Evolutionary conservation across 2,797 vertebrate species (phyloP).

Genomic region (Neosilurus hyrtlii): DNA sequence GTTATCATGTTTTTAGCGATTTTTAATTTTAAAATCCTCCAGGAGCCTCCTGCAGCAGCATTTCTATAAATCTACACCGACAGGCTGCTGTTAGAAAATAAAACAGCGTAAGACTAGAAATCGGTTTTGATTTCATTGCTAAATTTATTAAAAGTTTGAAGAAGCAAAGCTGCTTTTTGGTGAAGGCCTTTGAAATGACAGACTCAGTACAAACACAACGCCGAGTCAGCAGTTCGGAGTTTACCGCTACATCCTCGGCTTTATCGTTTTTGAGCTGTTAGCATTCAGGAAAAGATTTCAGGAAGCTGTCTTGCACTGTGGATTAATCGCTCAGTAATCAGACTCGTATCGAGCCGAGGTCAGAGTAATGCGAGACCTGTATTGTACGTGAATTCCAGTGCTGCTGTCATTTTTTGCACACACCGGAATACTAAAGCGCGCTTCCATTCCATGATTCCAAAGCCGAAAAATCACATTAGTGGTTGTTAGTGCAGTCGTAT

Average conservation of each 20-base stretch:
- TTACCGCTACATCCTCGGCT: not conserved
- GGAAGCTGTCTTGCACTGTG: conserved; percentile 10
- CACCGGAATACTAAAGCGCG: not conserved
- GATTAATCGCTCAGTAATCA: not conserved
- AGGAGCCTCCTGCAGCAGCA: not conserved
- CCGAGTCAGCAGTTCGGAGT: conserved; percentile 19
- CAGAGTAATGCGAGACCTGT: not conserved
- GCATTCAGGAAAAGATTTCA: not conserved
- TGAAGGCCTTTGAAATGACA: not conserved
- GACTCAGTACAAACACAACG: not conserved
- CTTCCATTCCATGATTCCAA: not conserved
- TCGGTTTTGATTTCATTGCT: not conserved
- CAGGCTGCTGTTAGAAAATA: not conserved
- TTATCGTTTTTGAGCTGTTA: not conserved
- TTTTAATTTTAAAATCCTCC: not conserved
- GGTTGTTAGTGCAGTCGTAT: conserved; percentile 10
- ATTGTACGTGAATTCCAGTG: not conserved
- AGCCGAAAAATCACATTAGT: conserved; percentile 14
- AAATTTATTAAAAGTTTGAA: not conserved
- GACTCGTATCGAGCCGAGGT: not conserved
- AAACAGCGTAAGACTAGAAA: not conserved
- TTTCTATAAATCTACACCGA: not conserved
- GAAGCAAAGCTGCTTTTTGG: not conserved
- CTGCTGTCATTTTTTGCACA: not conserved
- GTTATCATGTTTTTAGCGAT: not conserved